Conservation (phyloP, 1,140 invertebrate genomes). For the Philaenus spumarius region DNA sequence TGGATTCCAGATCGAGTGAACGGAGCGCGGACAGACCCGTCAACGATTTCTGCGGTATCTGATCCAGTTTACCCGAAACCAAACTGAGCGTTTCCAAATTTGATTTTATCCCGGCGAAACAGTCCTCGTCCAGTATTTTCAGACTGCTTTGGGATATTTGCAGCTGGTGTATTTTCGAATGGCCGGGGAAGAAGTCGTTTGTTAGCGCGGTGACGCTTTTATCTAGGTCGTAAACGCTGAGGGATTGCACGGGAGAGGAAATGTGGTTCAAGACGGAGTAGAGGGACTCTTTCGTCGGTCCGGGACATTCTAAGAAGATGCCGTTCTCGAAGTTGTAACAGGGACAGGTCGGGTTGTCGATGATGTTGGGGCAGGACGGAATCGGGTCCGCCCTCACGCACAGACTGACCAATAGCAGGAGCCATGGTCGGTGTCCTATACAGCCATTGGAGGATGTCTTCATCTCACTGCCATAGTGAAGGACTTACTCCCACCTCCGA, state of each 20-base stretch:
- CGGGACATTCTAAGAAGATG: conserved; percentile 81
- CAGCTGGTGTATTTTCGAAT: conserved; percentile 66
- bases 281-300: conserved; percentile 55
- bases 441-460: not conserved
- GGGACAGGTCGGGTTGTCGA: conserved; percentile 69
- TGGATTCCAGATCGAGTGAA: conserved; percentile 76
- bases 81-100: conserved; percentile 74
- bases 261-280: conserved; percentile 49
- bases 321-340: conserved; percentile 90
- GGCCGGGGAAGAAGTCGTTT: conserved; percentile 59
- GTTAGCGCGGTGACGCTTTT: conserved; percentile 61
- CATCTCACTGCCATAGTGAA: conserved; percentile 10
- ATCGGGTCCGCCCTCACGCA: conserved; percentile 2
- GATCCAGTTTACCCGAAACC: conserved; percentile 68
- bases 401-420: conserved; percentile 12
- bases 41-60: conserved; percentile 74
- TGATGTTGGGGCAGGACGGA: conserved; percentile 53
- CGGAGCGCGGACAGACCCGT: conserved; percentile 61
- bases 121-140: conserved; percentile 63
- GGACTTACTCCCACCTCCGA: not conserved
- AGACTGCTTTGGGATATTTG: conserved; percentile 77
- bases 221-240: conserved; percentile 82
- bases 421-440: not conserved
- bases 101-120: conserved; percentile 60
- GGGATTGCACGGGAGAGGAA: conserved; percentile 58